Conservation (phyloP, 2,113 vertebrate species). For the Rhinogobius similis region DNA sequence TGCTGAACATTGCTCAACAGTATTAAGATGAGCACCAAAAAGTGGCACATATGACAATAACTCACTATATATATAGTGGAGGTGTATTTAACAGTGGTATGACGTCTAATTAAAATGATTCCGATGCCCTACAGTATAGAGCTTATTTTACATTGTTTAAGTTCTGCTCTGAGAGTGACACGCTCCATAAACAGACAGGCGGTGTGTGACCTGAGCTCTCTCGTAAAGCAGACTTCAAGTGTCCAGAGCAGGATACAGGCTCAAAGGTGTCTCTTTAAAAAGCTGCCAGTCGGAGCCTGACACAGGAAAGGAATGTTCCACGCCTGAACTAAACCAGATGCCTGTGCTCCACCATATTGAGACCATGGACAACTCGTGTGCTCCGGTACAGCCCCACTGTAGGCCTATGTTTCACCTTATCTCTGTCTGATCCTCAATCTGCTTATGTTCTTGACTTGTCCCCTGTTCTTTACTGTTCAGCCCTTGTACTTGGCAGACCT, state of each 20-base stretch:
- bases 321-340: constrained; percentile 79
- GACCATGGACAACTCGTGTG: constrained; percentile 4
- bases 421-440: constrained; percentile 52
- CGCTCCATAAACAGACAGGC: constrained; percentile 39
- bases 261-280: constrained; percentile 66
- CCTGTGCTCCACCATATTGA: constrained; percentile 40
- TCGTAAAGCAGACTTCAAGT: constrained; percentile 68
- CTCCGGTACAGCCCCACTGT: background rate
- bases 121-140: background rate
- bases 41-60: too few species aligned
- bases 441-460: constrained; percentile 51
- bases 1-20: too few species aligned
- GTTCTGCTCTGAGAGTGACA: constrained; percentile 24
- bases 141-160: background rate
- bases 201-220: constrained; percentile 46
- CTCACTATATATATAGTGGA: too few species aligned
- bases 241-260: constrained; percentile 76
- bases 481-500: constrained; percentile 45
- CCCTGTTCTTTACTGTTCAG: constrained; percentile 26
- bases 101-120: background rate
- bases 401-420: constrained; percentile 1
- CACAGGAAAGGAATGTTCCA: constrained; percentile 76
- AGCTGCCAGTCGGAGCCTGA: constrained; percentile 70
- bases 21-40: too few species aligned
- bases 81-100: background rate